Conservation (phyloP, 2,113 vertebrate genomes). For the Gambusia affinis region DNA sequence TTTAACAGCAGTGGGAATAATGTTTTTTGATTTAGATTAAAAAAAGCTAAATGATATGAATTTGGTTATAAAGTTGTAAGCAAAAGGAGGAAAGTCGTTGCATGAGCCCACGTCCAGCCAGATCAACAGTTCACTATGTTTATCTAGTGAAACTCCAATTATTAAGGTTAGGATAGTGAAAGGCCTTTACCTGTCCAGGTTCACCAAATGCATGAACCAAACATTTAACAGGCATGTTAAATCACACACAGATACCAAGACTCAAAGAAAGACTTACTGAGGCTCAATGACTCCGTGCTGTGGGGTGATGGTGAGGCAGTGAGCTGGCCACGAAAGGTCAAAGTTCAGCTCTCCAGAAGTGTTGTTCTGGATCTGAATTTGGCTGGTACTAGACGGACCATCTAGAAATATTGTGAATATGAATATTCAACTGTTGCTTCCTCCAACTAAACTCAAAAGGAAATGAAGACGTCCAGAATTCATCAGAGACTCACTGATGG, state of each 20-base stretch:
- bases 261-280: slow-evolving; percentile 79
- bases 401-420: slow-evolving; percentile 66
- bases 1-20: background rate
- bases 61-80: no score
- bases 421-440: background rate
- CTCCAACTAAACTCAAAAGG: background rate
- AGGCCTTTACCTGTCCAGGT: background rate
- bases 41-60: background rate
- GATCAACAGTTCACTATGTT: no score
- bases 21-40: background rate
- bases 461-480: no score
- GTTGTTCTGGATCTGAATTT: slow-evolving; percentile 84
- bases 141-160: no score
- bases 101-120: no score
- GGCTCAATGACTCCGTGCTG: slow-evolving; percentile 89
- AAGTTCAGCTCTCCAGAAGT: slow-evolving; percentile 83
- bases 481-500: slow-evolving; percentile 82
- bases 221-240: background rate
- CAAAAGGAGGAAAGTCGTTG: no score
- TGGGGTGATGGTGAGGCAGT: slow-evolving; percentile 93
- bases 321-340: slow-evolving; percentile 95
- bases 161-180: background rate
- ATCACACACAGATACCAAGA: background rate
- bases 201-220: background rate
- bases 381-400: slow-evolving; percentile 76